phyloP scores from a whole-genome alignment of 2,797 vertebrate species.

The Trachops cirrhosus region DNA sequence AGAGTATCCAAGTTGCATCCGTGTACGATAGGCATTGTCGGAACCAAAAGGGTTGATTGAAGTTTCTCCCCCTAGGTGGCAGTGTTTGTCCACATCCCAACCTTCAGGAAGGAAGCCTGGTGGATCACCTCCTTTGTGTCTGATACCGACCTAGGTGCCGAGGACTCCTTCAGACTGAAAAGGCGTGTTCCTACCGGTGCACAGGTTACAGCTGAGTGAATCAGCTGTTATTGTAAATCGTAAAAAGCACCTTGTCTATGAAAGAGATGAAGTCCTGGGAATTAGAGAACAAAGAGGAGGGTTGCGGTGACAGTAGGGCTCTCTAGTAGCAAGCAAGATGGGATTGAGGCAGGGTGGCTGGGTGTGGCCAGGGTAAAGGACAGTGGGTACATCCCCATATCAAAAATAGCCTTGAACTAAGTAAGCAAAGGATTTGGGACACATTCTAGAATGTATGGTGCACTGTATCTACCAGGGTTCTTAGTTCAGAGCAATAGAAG shows the following conservation, averaged over 20 bases:
- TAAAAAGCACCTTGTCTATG: not conserved
- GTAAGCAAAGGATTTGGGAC: not conserved
- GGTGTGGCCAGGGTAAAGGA: not conserved
- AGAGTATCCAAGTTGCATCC: not conserved
- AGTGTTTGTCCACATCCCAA: not conserved
- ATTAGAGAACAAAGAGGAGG: not conserved
- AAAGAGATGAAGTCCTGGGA: not conserved
- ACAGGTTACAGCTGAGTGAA: not conserved
- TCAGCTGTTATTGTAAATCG: not conserved
- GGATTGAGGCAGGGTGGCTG: not conserved
- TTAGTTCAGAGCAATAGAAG: not conserved
- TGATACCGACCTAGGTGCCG: not conserved
- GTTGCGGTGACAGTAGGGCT: not conserved
- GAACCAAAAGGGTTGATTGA: not conserved
- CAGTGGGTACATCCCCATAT: not conserved
- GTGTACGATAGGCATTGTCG: not conserved
- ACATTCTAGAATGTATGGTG: not conserved
- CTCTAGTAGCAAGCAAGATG: not conserved
- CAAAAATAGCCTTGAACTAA: not conserved
- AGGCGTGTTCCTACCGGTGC: not conserved
- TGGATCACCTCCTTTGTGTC: not conserved
- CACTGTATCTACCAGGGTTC: not conserved
- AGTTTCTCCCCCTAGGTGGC: constrained; percentile 52
- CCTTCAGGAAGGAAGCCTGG: not conserved
- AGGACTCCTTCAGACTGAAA: not conserved